A percentile compares a stretch with the other conserved stretches of the same genome.
These are phyloP conservation scores for Indicator maculatus DNA, from an alignment of 2,113 vertebrate genomes.

Conservation along the genomic window DNA sequence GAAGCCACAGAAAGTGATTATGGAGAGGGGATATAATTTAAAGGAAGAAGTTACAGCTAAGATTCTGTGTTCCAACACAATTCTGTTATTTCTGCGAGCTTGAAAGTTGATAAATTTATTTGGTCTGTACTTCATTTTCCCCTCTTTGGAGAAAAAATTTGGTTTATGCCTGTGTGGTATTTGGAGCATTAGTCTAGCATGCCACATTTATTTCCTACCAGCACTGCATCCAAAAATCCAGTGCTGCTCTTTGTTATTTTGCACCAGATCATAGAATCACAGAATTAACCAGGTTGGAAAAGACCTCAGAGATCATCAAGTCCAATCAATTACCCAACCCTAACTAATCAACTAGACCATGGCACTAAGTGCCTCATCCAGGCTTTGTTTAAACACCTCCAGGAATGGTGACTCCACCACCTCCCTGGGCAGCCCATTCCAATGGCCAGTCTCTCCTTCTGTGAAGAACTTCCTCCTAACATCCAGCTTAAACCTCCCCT, in stretches of 20 bases:
- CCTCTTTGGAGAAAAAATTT: background rate
- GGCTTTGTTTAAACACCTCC: no score
- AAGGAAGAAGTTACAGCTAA: background rate
- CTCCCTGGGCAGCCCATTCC: no score
- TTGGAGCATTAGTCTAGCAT: background rate
- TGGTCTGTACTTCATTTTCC: background rate
- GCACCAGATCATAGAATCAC: background rate
- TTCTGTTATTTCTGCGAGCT: background rate
- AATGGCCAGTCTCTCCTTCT: no score
- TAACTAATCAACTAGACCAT: no score
- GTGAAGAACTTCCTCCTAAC: no score
- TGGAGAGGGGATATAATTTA: background rate
- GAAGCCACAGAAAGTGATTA: background rate
- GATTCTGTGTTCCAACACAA: background rate
- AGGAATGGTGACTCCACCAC: no score
- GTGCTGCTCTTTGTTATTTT: background rate
- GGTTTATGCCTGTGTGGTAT: background rate
- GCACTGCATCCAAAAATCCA: background rate
- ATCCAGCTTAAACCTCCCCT: no score
- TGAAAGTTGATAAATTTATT: background rate
- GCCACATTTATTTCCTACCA: background rate
- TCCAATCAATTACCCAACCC: no score
- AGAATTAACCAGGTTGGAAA: no score
- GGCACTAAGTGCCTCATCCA: no score
- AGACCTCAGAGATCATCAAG: no score